These are phyloP conservation scores for Bufo bufo DNA, from an alignment of 2,113 vertebrate species.

Conservation along the genomic window DNA sequence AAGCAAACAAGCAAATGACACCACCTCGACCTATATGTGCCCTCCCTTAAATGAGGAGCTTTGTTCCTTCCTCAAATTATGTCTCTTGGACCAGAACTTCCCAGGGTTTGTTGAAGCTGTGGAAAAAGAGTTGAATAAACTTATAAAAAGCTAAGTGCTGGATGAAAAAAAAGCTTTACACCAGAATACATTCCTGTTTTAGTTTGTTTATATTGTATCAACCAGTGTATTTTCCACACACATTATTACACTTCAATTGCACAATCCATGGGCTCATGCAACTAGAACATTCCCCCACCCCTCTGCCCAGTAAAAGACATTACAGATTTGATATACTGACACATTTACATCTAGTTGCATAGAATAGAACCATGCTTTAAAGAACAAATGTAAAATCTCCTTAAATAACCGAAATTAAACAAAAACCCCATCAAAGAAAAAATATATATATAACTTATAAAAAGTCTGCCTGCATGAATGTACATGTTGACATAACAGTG, in stretches of 20 bases:
- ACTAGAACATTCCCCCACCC: constrained; percentile 83
- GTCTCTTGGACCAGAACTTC: constrained; percentile 87
- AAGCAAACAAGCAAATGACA: constrained; percentile 61
- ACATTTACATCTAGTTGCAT: constrained; percentile 93
- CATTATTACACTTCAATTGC: constrained; percentile 93
- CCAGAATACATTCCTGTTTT: background rate
- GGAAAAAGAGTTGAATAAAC: constrained; percentile 81
- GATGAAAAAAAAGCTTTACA: background rate
- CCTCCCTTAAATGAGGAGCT: constrained; percentile 69
- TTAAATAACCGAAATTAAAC: constrained; percentile 62
- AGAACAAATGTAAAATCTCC: constrained; percentile 70
- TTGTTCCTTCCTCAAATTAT: constrained; percentile 79
- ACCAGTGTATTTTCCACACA: constrained; percentile 90
- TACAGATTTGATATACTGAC: constrained; percentile 80
- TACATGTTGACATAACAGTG: constrained; percentile 92
- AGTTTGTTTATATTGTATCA: constrained; percentile 92
- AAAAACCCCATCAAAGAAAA: constrained; percentile 34
- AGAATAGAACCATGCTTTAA: constrained; percentile 97
- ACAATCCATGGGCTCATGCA: constrained; percentile 93
- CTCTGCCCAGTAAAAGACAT: constrained; percentile 77
- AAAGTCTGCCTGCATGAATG: constrained; percentile 79
- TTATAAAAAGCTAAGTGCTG: constrained; percentile 70
- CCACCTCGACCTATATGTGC: constrained; percentile 66
- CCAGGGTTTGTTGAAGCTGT: constrained; percentile 87
- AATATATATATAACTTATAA: constrained; percentile 80